Evolutionary conservation across 2,888 invertebrate species (phyloP).

Genomic region (Malachius bipustulatus): DNA sequence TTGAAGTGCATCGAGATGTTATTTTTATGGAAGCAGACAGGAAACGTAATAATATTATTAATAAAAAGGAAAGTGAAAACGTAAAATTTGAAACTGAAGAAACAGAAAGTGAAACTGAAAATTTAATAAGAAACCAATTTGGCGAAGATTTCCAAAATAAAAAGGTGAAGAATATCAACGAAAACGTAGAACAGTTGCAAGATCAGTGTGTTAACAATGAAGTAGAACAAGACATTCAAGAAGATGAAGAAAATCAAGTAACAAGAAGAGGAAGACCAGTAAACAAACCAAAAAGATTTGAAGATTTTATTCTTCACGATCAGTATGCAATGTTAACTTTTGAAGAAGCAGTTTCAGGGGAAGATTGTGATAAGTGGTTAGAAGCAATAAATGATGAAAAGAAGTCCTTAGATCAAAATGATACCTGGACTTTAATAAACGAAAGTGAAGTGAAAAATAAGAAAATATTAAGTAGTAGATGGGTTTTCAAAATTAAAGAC

Average conservation of each 20-base stretch:
- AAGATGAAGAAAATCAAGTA: background rate
- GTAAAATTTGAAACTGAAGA: no score
- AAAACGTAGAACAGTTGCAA: no score
- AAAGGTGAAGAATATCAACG: no score
- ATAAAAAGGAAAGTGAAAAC: no score
- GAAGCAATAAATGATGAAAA: constrained; percentile 18
- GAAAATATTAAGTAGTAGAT: background rate
- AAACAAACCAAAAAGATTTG: constrained; percentile 6
- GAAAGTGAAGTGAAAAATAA: constrained; percentile 11
- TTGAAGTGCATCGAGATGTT: background rate
- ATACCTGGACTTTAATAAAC: constrained; percentile 17
- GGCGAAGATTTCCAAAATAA: no score
- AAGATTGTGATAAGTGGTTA: constrained; percentile 12
- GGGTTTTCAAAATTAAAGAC: background rate
- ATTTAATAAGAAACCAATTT: no score
- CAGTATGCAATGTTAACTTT: no score
- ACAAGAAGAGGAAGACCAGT: background rate
- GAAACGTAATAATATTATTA: background rate
- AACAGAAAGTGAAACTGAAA: no score
- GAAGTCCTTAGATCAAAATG: constrained; percentile 17
- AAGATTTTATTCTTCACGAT: no score
- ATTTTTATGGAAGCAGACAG: background rate
- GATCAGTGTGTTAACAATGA: no score
- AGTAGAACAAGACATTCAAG: no score
- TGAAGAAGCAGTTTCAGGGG: constrained; percentile 8